Percentiles rank a stretch among this genome's conserved stretches.
Evolutionary conservation across 2,888 invertebrate species (phyloP).

Genomic region (Leptura quadrifasciata): DNA sequence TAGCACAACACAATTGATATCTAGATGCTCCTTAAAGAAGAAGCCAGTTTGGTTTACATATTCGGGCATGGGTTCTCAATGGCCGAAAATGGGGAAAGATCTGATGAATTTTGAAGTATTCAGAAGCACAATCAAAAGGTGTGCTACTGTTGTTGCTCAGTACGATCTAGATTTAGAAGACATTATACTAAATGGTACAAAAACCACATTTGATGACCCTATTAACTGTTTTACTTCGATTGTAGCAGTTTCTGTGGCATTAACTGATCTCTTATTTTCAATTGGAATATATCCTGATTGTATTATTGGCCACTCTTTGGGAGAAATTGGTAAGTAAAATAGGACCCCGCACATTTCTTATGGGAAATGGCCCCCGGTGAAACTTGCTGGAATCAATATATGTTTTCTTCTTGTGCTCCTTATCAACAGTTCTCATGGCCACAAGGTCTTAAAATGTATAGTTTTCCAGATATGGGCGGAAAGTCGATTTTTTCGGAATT

Average conservation of each 20-base stretch:
- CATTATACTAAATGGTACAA: constrained; percentile 72
- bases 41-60: constrained; percentile 80
- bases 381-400: too few relatives aligned
- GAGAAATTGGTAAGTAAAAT: constrained; percentile 81
- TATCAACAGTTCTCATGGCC: too few relatives aligned
- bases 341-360: too few relatives aligned
- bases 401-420: too few relatives aligned
- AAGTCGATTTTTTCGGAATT: too few relatives aligned
- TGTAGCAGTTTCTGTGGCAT: constrained; percentile 80
- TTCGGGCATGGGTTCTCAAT: constrained; percentile 82
- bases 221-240: constrained; percentile 78
- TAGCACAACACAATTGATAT: background rate
- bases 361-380: too few relatives aligned
- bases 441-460: too few relatives aligned
- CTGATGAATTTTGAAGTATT: constrained; percentile 78
- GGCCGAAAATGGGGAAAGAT: constrained; percentile 79
- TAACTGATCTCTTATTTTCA: constrained; percentile 86
- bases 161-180: constrained; percentile 75
- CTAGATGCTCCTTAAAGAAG: constrained; percentile 30
- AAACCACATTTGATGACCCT: constrained; percentile 73
- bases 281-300: constrained; percentile 89
- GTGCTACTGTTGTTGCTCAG: constrained; percentile 74
- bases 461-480: too few relatives aligned
- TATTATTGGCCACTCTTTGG: constrained; percentile 94
- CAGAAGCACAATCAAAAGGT: constrained; percentile 75